Evolutionary conservation across 2,888 invertebrate genomes (phyloP), one percentile per base, ranked within the genome.

Genomic region (Julus scandinavius): DNA sequence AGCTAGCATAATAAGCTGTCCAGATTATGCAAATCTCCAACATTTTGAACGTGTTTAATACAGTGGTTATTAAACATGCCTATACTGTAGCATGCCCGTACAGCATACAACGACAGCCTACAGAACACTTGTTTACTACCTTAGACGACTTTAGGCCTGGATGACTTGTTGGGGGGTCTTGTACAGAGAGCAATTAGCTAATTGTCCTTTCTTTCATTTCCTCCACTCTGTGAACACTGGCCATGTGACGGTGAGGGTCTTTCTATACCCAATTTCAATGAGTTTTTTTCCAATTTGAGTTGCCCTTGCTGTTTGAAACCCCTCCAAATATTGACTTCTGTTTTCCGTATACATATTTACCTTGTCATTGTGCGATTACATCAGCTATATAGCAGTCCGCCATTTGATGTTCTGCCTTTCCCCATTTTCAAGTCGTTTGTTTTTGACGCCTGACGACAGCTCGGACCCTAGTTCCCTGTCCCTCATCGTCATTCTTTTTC

Each of bases 241-340:
- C 63, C 63, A 63, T 20, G 20, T 63, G 63, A 63, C 63, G 29
- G 38, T 29, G 38, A 80, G 80, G 80, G 38, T 80, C 38, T 80
- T 80, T 80, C 80, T n/a, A n/a, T 29, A 80, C 80, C 80, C 13
- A 80, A 38, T 80, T 80, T 80, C 80, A 29, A 72, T n/a, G 29
- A 38, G 11, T 80, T 80, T 80, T 80, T 38, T 38, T 15, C 38
- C 38, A 80, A 38, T 13, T 4, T 38, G 38, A 13, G 7, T 38
- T 13, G 13, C 80, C 80, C 80, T 38, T 38, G 80, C 80, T 38
- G 80, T 29, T 29, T 13, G 38, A 29, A 13, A 15, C 80, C 80
- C 38, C 80, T 80, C 80, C 80, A 80, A 80, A 80, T 80, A 80
- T 80, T 80, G 80, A 80, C 80, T 80, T 29, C 80, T 80, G 80